These are phyloP conservation scores for Monopis laevigella DNA, from an alignment of 2,888 invertebrate species.

Conservation along the genomic window DNA sequence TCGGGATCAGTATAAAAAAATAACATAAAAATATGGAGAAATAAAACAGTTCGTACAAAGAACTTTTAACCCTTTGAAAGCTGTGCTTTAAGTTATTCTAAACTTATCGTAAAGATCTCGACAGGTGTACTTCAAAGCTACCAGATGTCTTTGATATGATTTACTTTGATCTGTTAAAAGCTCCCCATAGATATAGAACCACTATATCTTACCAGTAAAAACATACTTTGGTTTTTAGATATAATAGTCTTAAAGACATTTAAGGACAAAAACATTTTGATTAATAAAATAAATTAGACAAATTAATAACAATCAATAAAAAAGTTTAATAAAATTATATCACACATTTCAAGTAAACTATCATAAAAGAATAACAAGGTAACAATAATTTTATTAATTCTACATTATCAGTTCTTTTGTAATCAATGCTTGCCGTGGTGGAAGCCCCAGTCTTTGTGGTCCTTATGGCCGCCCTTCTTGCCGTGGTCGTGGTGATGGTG, in stretches of 20 bases:
- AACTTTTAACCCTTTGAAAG: slow-evolving; percentile 9
- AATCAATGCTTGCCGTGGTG: slow-evolving; percentile 56
- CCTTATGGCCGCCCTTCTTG: slow-evolving; percentile 56
- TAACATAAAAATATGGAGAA: no score
- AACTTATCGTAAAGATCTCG: slow-evolving; percentile 11
- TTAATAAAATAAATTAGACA: neutral
- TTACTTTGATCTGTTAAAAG: slow-evolving; percentile 12
- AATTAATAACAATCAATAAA: neutral
- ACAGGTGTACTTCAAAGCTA: slow-evolving; percentile 12
- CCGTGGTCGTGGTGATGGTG: slow-evolving; percentile 58
- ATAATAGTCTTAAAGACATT: no score
- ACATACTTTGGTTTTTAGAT: neutral
- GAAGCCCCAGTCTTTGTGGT: slow-evolving; percentile 56
- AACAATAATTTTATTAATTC: neutral
- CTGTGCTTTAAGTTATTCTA: slow-evolving; percentile 8
- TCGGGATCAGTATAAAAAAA: no score
- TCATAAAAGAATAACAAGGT: neutral
- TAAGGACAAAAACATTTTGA: neutral
- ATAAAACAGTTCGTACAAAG: slow-evolving; percentile 5
- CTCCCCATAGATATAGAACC: neutral
- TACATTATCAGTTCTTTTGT: slow-evolving; percentile 9
- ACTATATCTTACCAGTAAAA: slow-evolving; percentile 2
- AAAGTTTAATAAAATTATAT: slow-evolving; percentile 7
- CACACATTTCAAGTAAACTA: neutral
- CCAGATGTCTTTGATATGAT: slow-evolving; percentile 11